Base-by-base conservation (phyloP, 1,140 invertebrate species). In the Euglossa dilemma region DNA sequence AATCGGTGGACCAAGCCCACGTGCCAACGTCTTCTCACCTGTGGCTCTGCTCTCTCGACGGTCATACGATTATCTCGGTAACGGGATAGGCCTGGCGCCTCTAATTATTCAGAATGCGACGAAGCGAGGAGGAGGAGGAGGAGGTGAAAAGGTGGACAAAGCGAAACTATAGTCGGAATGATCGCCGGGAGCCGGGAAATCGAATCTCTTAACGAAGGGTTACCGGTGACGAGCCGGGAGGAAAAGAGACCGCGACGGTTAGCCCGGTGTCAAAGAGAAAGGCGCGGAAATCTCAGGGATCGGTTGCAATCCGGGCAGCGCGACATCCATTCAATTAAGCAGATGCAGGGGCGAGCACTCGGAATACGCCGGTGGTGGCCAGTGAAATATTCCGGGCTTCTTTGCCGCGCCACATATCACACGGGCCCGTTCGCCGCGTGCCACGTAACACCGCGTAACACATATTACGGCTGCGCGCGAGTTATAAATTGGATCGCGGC, bases 401-500 rank as follows among this genome's bases (percentile, higher is more conserved):
- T 88, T 89, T 80, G 80, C 77, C 61, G 54, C 71, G 75, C 84
- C 79, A 88, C 87, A 84, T 88, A 89, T 88, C 87, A 85, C 67
- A 67, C 50, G 23, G 25, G 25, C 23, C 79, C 59, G 66, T 45
- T 45, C 81, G 59, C 76, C 64, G 23, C 25, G 86, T 69, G 57
- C 78, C 86, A 72, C 86, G 85, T 88, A 83, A 87, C 89, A 75
- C 81, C 80, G 80, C 61, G 78, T 87, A 90, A 92, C 91, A 91
- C 91, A 91, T 90, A 90, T 92, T 92, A 92, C 90, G 82, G 54
- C 84, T 88, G 25, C 56, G 57, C 89, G 88, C 91, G 91, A 92
- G 92, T 92, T 92, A 92, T 91, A 92, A 91, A 91, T 92, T 91
- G 91, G 91, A 92, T 91, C 87, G 87, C 89, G 79, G 78, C 85